Base-by-base conservation (phyloP, 2,797 vertebrate genomes). In the Etheostoma perlongum region DNA sequence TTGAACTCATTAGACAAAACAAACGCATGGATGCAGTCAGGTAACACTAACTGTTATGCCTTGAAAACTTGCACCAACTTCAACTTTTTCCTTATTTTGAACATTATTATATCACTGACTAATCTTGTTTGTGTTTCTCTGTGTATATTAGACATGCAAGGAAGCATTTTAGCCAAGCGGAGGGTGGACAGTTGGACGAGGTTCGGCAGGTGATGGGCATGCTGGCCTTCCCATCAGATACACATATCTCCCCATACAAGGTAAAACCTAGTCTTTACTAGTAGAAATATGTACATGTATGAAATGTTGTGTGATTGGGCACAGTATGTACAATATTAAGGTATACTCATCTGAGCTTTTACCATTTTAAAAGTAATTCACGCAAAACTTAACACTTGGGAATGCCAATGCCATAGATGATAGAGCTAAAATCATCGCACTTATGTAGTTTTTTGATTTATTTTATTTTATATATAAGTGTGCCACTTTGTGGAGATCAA, bases 131-230 rank as follows among this genome's bases (percentile, higher is more conserved):
- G 4, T 74, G 1, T 83, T 10, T 89, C 85, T 73, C 2, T 72
- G 1, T 86, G 1, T 77, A 0, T 82, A 83, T 73, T 79, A 99
- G 98, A 94, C 98, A 99, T 76, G 98, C 98, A 18, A 96, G 98
- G 79, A 99, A 99, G 89, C 98, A 99, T 89, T 99, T 99, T 95
- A 99, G 98, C 82, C 98, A 99, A 91, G 98, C 98, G 25, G 98
- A 99, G 77, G 98, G 98, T 0, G 97, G 97, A 72, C 98, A 99
- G 93, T 81, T 99, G 94, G 98, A 99, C 68, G 98, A 99, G 87
- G 98, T 99, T 58, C 96, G 98, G 75, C 98, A 99, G 93, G 98
- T 98, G 94, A 99, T 99, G 98, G 98, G 98, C 76, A 99, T 99
- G 98, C 93, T 99, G 93, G 98, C 98, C 72, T 99, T 99, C 90